Evolutionary conservation across 1,140 invertebrate species (phyloP), one percentile per base, ranked within the genome.

Genomic region (Oreohelix idahoensis): DNA sequence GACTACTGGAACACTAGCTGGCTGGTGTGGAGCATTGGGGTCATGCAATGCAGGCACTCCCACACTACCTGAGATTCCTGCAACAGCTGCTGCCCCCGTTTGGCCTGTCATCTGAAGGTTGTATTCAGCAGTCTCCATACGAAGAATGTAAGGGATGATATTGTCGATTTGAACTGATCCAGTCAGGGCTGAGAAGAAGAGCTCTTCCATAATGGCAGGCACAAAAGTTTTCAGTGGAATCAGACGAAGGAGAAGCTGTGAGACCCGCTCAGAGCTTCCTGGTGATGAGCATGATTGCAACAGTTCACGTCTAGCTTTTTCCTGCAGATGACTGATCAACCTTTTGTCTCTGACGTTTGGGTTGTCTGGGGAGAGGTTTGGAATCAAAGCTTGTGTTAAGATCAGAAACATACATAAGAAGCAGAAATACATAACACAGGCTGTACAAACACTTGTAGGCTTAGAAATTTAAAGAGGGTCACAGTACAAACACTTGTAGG

Each of bases 111-210:
- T 90, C 83, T 92, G 91, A 15, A 89, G 87, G 82, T 91, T 91
- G 80, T 92, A 93, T 74, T 92, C 91, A 0, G 91, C 89, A 1
- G 91, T 91, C 79, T 95, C 95, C 95, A 97, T 97, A 86, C 95
- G 95, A 81, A 98, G 94, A 89, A 98, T 96, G 90, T 97, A 97
- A 81, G 97, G 97, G 92, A 98, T 96, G 85, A 98, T 96, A 90
- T 95, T 97, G 91, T 97, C 96, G 82, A 98, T 97, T 93, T 96
- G 96, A 83, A 97, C 95, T 90, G 96, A 96, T n/a, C 97, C 97
- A 53, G 98, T 96, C 51, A 98, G 94, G 32, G 97, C 96, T 23
- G 97, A 95, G 91, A 98, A 98, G 93, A 98, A 98, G 49, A 98
- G 94, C 90, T 99, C 97, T 92, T 98, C 97, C 87, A 98, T 94